Evolutionary conservation across 2,888 invertebrate species (phyloP).

Genomic region (Mythimna loreyi): DNA sequence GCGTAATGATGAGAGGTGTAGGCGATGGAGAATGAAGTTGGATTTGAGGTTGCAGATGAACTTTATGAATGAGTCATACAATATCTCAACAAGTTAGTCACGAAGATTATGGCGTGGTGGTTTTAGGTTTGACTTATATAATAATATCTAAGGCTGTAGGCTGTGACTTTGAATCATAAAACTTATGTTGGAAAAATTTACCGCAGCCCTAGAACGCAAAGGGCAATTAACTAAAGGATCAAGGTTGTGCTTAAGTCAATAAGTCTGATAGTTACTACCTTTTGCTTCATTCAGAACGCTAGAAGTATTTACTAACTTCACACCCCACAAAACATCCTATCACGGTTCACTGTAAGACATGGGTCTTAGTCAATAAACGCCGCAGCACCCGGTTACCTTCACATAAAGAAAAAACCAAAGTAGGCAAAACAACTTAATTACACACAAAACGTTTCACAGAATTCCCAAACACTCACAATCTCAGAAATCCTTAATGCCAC

Average conservation of each 20-base stretch:
- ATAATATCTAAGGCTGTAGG: too few relatives aligned
- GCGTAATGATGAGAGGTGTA: conserved; percentile 4
- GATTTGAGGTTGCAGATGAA: conserved; percentile 20
- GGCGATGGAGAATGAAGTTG: background rate
- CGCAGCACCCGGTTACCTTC: background rate
- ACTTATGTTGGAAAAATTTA: too few relatives aligned
- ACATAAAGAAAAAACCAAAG: background rate
- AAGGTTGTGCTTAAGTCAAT: too few relatives aligned
- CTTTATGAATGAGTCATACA: background rate
- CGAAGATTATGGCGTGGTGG: too few relatives aligned
- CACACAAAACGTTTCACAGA: conserved; percentile 12
- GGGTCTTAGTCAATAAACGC: background rate
- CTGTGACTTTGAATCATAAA: too few relatives aligned
- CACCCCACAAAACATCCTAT: too few relatives aligned
- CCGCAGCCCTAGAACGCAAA: too few relatives aligned
- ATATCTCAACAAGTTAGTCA: background rate
- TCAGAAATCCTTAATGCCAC: conserved; percentile 25
- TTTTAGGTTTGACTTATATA: too few relatives aligned
- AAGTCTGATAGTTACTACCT: too few relatives aligned
- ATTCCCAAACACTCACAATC: conserved; percentile 19
- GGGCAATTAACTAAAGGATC: too few relatives aligned
- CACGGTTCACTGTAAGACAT: background rate
- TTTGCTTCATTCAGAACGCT: too few relatives aligned
- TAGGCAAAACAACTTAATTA: background rate
- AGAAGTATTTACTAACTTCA: too few relatives aligned